Percentiles rank a stretch among this genome's conserved stretches.
phyloP scores from a whole-genome alignment of 2,113 vertebrate species.

The Corynorhinus townsendii region DNA sequence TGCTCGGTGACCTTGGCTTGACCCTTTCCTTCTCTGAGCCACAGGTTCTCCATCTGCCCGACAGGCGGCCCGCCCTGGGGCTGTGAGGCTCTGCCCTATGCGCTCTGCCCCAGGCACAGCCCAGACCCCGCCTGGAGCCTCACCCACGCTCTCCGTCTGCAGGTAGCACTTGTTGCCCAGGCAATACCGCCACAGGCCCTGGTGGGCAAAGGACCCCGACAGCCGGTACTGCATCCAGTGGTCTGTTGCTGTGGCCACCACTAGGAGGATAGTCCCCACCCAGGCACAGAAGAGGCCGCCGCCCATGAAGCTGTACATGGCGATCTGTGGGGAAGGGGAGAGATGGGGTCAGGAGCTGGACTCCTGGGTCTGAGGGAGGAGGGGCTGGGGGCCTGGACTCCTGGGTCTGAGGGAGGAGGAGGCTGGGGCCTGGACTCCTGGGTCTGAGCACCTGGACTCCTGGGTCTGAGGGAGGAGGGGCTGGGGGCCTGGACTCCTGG shows the following conservation, averaged over 20 bases:
- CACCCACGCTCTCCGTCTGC: constrained; percentile 91
- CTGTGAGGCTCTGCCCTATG: not conserved
- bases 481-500: not conserved
- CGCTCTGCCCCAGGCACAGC: not conserved
- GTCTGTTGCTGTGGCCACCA: constrained; percentile 89
- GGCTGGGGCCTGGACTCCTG: not conserved
- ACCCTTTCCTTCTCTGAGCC: not conserved
- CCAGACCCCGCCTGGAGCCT: constrained; percentile 21
- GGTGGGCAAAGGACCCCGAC: constrained; percentile 89
- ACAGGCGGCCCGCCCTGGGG: accelerated
- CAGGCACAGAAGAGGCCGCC: constrained; percentile 92
- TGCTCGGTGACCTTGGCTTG: not conserved
- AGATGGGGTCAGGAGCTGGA: not conserved
- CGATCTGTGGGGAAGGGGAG: constrained; percentile 56
- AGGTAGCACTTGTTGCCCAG: constrained; percentile 90
- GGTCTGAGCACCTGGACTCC: not conserved
- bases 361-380: not conserved
- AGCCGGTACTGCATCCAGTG: constrained; percentile 94
- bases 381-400: not conserved
- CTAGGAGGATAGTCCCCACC: constrained; percentile 89
- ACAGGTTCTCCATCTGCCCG: not conserved
- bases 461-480: not conserved
- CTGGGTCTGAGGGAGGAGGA: not conserved
- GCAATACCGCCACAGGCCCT: constrained; percentile 93
- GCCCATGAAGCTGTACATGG: constrained; percentile 94